These are phyloP conservation scores for Drosophila burlai DNA, from an alignment of 1,140 invertebrate species.

Conservation along the genomic window DNA sequence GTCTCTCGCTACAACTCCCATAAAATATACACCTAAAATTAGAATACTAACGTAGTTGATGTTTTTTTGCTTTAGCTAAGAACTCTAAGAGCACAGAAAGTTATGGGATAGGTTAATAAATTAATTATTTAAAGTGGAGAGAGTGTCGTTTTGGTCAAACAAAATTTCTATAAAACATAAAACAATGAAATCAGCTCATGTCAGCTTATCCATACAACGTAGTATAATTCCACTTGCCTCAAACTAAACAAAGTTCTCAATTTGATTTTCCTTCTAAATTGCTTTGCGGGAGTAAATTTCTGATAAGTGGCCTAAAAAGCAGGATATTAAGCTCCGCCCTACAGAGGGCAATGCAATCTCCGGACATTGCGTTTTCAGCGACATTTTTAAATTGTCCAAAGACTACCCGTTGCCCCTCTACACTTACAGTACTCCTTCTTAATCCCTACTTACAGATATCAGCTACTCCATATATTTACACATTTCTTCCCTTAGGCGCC, in stretches of 20 bases:
- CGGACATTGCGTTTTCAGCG: neutral
- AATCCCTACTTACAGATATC: conserved; percentile 22
- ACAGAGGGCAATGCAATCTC: neutral
- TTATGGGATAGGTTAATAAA: conserved; percentile 19
- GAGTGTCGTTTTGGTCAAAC: neutral
- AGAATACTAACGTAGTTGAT: conserved; percentile 48
- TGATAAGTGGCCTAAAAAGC: conserved; percentile 67
- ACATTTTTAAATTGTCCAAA: conserved; percentile 1
- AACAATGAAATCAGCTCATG: neutral
- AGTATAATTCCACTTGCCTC: neutral
- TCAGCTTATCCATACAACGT: conserved; percentile 3
- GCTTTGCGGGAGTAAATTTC: conserved; percentile 56
- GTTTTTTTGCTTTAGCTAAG: conserved; percentile 24
- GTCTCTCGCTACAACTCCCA: conserved; percentile 9
- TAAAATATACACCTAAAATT: conserved; percentile 51
- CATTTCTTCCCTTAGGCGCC: conserved; percentile 25
- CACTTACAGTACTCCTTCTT: conserved; percentile 19
- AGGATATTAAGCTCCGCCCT: conserved; percentile 3
- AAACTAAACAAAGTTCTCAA: conserved; percentile 1
- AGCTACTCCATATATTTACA: conserved; percentile 63
- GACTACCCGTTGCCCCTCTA: conserved; percentile 1
- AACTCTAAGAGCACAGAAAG: conserved; percentile 28
- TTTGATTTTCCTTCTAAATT: conserved; percentile 29
- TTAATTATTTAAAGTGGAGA: conserved; percentile 20
- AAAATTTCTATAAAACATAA: conserved; percentile 10